Evolutionary conservation across 1,140 invertebrate species (phyloP).

Genomic region (Hylyphantes graminicola): DNA sequence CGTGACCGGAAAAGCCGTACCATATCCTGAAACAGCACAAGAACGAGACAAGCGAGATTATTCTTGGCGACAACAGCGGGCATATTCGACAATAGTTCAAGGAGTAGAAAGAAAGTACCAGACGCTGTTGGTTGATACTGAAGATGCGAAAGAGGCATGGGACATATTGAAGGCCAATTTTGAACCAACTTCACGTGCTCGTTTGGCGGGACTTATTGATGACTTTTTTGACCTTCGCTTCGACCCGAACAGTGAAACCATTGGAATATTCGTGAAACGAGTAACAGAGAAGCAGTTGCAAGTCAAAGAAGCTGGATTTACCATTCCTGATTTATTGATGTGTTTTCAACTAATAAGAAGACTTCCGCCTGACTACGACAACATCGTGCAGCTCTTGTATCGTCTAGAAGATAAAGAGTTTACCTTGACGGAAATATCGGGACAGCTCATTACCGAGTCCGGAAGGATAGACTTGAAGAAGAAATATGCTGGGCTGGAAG

Average conservation of each 20-base stretch:
- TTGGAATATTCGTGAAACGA: not conserved
- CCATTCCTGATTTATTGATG: not conserved
- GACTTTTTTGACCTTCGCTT: not conserved
- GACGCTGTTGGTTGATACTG: not conserved
- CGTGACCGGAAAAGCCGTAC: not conserved
- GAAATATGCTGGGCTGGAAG: no score
- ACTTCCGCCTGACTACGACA: no score
- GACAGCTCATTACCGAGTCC: no score
- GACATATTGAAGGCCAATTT: conserved; percentile 17
- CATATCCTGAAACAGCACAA: not conserved
- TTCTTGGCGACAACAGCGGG: not conserved
- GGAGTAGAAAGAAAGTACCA: not conserved
- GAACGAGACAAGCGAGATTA: not conserved
- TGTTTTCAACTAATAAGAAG: not conserved
- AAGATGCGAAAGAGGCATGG: not conserved
- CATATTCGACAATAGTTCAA: not conserved
- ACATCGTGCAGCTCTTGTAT: no score
- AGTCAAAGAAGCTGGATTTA: not conserved
- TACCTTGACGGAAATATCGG: no score
- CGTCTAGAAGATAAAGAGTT: no score
- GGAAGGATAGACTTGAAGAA: no score
- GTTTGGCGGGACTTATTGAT: not conserved
- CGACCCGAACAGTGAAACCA: not conserved
- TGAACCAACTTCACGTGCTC: conserved; percentile 13
- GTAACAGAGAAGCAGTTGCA: not conserved